Percentiles rank a stretch among this genome's conserved stretches.
These are phyloP conservation scores for Anolis apletophallus DNA, from an alignment of 2,797 vertebrate species.

Conservation along the genomic window DNA sequence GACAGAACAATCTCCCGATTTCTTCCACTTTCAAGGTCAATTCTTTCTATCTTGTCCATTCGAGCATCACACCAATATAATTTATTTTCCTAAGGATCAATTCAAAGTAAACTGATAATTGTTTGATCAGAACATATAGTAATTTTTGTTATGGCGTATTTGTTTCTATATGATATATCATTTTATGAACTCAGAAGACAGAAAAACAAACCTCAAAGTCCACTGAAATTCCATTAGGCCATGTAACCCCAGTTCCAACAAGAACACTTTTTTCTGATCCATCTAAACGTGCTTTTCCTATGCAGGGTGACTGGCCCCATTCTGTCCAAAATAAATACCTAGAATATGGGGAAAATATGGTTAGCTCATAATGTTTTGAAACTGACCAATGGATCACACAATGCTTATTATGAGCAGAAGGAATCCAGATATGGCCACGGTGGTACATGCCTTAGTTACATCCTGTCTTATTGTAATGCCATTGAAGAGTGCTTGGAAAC, in stretches of 20 bases:
- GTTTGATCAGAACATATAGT: conserved; percentile 34
- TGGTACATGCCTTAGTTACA: no score
- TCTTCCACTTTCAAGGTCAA: conserved; percentile 98
- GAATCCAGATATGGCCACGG: neutral
- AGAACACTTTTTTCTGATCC: conserved; percentile 94
- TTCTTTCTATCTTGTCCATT: conserved; percentile 98
- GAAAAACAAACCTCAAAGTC: conserved; percentile 90
- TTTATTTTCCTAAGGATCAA: conserved; percentile 95
- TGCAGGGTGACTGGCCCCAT: conserved; percentile 96
- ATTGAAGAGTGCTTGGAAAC: no score
- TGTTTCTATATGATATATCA: conserved; percentile 53
- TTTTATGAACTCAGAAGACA: conserved; percentile 22
- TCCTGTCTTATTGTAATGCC: no score
- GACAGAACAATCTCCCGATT: conserved; percentile 96
- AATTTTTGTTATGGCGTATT: conserved; percentile 57
- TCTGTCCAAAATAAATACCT: conserved; percentile 99
- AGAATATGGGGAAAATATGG: conserved; percentile 55
- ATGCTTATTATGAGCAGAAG: neutral
- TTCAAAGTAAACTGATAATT: conserved; percentile 82
- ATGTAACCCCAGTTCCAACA: conserved; percentile 91
- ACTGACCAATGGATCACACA: neutral
- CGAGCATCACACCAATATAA: conserved; percentile 99
- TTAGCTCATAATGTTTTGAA: conserved; percentile 39
- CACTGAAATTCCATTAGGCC: conserved; percentile 98
- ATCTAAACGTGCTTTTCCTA: conserved; percentile 92